A percentile compares a stretch with the other conserved stretches of the same genome.
Conservation (phyloP, 2,113 vertebrate species). For the Trichomycterus rosablanca region DNA sequence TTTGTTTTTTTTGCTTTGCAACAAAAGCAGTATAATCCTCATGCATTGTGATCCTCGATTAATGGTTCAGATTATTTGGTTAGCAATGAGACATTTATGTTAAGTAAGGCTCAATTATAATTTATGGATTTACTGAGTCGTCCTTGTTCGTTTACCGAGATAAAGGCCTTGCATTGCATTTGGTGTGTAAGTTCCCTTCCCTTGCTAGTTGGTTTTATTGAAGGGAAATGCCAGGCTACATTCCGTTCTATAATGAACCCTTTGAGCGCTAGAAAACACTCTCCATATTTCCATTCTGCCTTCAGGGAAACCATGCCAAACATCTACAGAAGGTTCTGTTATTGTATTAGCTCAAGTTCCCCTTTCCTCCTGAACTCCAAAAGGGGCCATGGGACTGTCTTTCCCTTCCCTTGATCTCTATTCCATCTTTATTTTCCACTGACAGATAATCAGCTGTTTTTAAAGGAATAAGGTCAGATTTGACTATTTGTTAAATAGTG, state of each 20-base stretch:
- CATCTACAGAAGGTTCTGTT: neutral
- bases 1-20: too few species aligned
- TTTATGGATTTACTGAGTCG: too few species aligned
- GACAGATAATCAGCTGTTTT: neutral
- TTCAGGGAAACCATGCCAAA: conserved; percentile 23
- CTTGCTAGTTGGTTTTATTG: neutral
- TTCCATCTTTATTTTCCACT: conserved; percentile 8
- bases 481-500: neutral
- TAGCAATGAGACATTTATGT: too few species aligned
- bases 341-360: neutral
- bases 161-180: neutral
- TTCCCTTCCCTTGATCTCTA: conserved; percentile 20
- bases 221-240: neutral
- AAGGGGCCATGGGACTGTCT: conserved; percentile 2
- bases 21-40: too few species aligned
- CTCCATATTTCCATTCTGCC: conserved; percentile 6
- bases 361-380: neutral
- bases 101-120: too few species aligned
- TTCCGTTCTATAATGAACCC: conserved; percentile 7
- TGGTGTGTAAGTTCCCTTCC: neutral
- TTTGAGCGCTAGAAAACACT: conserved; percentile 1
- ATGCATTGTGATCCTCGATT: too few species aligned
- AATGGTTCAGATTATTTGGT: too few species aligned
- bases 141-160: too few species aligned
- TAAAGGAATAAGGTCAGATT: neutral